These are phyloP conservation scores for Drosophila meridionalis DNA, from an alignment of 2,888 invertebrate genomes.

Conservation along the genomic window DNA sequence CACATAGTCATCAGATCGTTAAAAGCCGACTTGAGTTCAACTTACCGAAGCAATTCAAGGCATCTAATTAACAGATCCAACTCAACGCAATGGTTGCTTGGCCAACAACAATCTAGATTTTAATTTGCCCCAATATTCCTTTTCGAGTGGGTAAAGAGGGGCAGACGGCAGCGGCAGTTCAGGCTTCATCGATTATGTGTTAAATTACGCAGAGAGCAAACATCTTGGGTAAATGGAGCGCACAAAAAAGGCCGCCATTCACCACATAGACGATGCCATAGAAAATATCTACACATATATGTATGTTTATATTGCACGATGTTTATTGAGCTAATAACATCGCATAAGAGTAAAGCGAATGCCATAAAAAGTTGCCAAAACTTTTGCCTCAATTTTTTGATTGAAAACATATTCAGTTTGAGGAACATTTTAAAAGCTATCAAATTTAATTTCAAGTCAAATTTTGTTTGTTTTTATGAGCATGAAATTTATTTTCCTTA, in stretches of 20 bases:
- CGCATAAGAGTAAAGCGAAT: neutral
- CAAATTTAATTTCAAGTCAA: neutral
- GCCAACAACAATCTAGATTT: constrained; percentile 40
- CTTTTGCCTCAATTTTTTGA: neutral
- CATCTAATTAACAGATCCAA: constrained; percentile 67
- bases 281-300: constrained; percentile 5
- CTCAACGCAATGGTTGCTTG: constrained; percentile 3
- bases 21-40: constrained; percentile 35
- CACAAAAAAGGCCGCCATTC: constrained; percentile 44
- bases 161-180: neutral
- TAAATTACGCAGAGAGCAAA: constrained; percentile 70
- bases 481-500: neutral
- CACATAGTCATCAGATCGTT: constrained; percentile 15
- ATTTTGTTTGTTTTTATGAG: neutral
- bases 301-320: neutral
- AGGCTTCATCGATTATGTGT: constrained; percentile 72
- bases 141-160: neutral
- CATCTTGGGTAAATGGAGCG: constrained; percentile 58
- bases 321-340: constrained; percentile 9
- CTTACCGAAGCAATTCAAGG: constrained; percentile 49
- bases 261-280: constrained; percentile 5
- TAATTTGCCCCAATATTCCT: constrained; percentile 52
- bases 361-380: neutral
- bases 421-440: neutral
- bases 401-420: constrained; percentile 1